Percentiles rank a stretch among this genome's conserved stretches.
Conservation (phyloP, 64 coral and sea anemone genomes). For the Orbicella faveolata region DNA sequence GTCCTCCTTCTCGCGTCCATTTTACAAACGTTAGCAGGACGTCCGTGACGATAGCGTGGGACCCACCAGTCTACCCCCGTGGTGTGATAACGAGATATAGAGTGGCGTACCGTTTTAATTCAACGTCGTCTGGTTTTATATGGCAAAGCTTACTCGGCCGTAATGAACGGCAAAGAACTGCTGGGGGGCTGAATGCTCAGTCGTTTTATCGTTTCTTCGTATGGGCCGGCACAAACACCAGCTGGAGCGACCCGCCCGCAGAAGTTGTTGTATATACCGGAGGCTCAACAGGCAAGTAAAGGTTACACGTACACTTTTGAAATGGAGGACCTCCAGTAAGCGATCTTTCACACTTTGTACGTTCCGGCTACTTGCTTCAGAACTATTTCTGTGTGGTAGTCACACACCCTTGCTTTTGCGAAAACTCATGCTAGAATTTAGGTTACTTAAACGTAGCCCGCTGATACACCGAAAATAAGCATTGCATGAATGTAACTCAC, state of each 20-base stretch:
- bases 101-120: constrained; percentile 26
- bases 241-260: constrained; percentile 45
- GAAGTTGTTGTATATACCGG: constrained; percentile 66
- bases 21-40: constrained; percentile 55
- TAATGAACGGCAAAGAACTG: not conserved
- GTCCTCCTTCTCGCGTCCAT: constrained; percentile 76
- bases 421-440: too few relatives aligned
- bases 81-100: constrained; percentile 74
- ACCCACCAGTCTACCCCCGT: constrained; percentile 72
- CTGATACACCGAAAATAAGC: too few relatives aligned
- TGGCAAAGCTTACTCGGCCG: not conserved
- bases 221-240: constrained; percentile 62
- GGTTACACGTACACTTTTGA: too few relatives aligned
- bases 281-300: constrained; percentile 49
- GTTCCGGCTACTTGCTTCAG: too few relatives aligned
- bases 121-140: not conserved
- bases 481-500: too few relatives aligned
- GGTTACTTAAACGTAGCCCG: too few relatives aligned
- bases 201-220: constrained; percentile 66
- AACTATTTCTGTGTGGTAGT: too few relatives aligned
- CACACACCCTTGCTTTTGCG: too few relatives aligned
- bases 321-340: too few relatives aligned
- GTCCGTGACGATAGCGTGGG: constrained; percentile 68
- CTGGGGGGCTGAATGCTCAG: not conserved
- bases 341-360: too few relatives aligned